phyloP scores from a whole-genome alignment of 1,140 invertebrate species.

The Trialeurodes vaporariorum region DNA sequence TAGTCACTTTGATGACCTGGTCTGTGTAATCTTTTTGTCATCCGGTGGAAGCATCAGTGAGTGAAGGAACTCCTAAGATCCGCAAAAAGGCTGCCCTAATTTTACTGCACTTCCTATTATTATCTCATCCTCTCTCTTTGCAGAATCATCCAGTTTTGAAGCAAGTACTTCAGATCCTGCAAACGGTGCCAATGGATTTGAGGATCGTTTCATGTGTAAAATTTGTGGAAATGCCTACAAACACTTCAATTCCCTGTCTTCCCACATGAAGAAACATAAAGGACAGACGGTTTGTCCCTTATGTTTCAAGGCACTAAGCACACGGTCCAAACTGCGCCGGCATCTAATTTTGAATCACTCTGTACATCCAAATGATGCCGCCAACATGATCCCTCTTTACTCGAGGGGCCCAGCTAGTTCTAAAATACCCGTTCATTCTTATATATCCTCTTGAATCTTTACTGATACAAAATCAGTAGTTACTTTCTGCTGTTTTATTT shows the following conservation, averaged over 20 bases:
- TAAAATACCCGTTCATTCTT: not conserved
- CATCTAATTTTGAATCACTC: not conserved
- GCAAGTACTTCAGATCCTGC: not conserved
- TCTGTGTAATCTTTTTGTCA: too few species aligned
- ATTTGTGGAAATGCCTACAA: not conserved
- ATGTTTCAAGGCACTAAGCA: not conserved
- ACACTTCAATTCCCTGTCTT: not conserved
- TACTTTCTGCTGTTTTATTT: too few species aligned
- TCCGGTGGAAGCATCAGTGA: too few species aligned
- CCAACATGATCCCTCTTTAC: not conserved
- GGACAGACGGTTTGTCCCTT: not conserved
- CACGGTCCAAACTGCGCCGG: not conserved
- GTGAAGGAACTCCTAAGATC: too few species aligned
- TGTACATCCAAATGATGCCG: not conserved
- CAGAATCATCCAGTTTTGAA: not conserved
- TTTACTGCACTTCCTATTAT: too few species aligned
- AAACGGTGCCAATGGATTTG: not conserved
- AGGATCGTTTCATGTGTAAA: not conserved
- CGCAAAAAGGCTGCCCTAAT: too few species aligned
- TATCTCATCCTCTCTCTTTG: too few species aligned
- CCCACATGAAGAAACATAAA: not conserved
- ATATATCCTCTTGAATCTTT: not conserved
- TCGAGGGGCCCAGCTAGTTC: not conserved
- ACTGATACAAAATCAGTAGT: not conserved
- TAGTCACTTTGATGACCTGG: too few species aligned